A percentile compares a stretch with the other conserved stretches of the same genome.
Conservation (phyloP, 2,888 invertebrate genomes). For the Chironomus tentans region DNA sequence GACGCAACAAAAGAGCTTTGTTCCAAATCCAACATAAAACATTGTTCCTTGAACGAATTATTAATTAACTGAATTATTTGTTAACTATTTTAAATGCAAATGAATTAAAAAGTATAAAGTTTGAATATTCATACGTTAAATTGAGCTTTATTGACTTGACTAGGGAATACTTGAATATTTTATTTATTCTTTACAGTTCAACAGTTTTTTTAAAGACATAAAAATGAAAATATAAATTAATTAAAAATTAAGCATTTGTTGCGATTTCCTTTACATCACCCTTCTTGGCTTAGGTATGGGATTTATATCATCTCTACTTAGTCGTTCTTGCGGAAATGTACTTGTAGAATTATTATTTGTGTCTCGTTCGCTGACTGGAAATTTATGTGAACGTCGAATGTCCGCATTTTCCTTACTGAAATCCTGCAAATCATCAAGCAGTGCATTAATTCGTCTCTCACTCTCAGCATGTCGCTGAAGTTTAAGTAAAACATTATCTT, state of each 20-base stretch:
- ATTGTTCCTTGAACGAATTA: neutral
- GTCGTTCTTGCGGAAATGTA: no score
- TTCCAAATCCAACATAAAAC: neutral
- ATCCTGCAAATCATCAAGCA: slow-evolving; percentile 8
- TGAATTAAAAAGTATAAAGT: no score
- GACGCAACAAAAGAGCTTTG: slow-evolving; percentile 29
- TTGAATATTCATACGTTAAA: no score
- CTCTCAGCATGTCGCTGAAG: neutral
- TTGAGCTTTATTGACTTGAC: neutral
- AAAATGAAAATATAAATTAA: neutral
- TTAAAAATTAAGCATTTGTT: neutral
- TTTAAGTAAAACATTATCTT: neutral
- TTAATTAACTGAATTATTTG: neutral
- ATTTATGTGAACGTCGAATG: neutral
- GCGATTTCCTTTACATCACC: neutral
- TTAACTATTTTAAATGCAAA: neutral
- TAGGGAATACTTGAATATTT: neutral
- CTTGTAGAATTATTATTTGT: slow-evolving; percentile 1
- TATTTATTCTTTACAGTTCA: no score
- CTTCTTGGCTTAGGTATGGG: slow-evolving; percentile 41
- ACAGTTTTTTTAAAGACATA: no score
- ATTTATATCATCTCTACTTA: slow-evolving; percentile 30
- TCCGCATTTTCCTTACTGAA: neutral
- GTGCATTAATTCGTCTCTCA: neutral
- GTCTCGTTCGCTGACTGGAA: neutral